Base-by-base conservation (phyloP, 1,140 invertebrate genomes). In the Choristoneura fumiferana region DNA sequence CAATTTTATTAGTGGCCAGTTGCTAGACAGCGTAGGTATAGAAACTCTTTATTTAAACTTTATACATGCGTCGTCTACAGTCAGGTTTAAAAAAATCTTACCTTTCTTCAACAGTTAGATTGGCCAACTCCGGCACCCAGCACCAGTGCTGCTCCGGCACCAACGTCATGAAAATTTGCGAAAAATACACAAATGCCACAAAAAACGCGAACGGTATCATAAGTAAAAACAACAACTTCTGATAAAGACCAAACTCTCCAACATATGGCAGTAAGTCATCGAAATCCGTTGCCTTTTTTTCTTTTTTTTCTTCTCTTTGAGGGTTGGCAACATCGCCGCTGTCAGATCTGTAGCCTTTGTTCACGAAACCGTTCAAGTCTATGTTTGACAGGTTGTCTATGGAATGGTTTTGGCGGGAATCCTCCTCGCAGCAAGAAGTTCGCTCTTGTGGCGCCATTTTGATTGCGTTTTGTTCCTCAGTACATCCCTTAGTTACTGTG, bases 161-260 rank as follows among this genome's bases (percentile, higher is more conserved):
- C 1, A 96, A 84, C 0, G 95, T 96, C 76, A 96, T 94, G 72
- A 96, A 97, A 35, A 97, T 95, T 90, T 96, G 95, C 13, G 95
- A 94, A 76, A 97, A 97, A 79, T 96, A 96, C 1, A 96, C 94
- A 81, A 95, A 96, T 0, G 95, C 94, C 9, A 96, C 94, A 76
- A 95, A 96, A 82, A 95, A 95, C 1, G 94, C 93, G 73, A 97
- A 96, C 0, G 95, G 95, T 39, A 96, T 95, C 93, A 98, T 95
- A 59, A 96, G 81, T 0, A 96, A 74, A 71, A 97, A 98, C 4
- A 98, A 84, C 8, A 96, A 91, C 83, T 95, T 95, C 79, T 98
- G 97, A 79, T 97, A 98, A 1, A 91, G 75, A 9, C 96, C 96
- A 80, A 98, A 98, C 75, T 97, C 96, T 0, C 97, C 97, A 9